Conservation (phyloP, 2,797 vertebrate genomes). For the Pogoniulus pusillus region DNA sequence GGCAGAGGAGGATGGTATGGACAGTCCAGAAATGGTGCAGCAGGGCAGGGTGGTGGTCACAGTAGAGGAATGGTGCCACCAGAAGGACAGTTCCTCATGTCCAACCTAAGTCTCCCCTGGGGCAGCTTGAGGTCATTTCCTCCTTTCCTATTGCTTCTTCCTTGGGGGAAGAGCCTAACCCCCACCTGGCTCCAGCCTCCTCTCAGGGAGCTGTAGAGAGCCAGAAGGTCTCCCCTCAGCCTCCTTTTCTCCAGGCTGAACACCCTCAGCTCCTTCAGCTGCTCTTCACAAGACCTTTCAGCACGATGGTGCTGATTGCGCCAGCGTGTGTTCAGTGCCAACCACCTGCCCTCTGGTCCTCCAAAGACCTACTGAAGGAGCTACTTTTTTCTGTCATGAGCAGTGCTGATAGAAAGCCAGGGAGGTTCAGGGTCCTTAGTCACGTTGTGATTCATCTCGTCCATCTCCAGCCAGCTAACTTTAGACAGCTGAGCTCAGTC, state of each 20-base stretch:
- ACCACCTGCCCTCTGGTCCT: background rate
- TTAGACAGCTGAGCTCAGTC: background rate
- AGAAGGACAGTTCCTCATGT: too few relatives aligned
- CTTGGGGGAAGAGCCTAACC: background rate
- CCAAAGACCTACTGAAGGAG: background rate
- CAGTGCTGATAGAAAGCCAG: background rate
- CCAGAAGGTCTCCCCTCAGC: background rate
- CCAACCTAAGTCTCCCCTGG: background rate
- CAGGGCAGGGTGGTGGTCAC: too few relatives aligned
- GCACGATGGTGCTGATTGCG: background rate
- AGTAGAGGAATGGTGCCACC: too few relatives aligned
- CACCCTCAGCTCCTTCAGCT: background rate
- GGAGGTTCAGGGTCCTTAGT: conserved; percentile 28
- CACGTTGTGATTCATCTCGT: conserved; percentile 45
- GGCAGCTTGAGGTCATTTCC: background rate
- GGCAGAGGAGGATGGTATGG: too few relatives aligned
- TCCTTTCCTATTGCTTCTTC: background rate
- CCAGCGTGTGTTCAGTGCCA: background rate
- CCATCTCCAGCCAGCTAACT: background rate
- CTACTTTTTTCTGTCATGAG: background rate
- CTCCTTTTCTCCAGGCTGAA: background rate
- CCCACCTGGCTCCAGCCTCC: background rate
- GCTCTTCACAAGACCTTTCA: background rate
- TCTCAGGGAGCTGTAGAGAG: background rate
- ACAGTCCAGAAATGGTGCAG: too few relatives aligned